phyloP scores from a whole-genome alignment of 2,797 vertebrate genomes.

The Karalla daura region DNA sequence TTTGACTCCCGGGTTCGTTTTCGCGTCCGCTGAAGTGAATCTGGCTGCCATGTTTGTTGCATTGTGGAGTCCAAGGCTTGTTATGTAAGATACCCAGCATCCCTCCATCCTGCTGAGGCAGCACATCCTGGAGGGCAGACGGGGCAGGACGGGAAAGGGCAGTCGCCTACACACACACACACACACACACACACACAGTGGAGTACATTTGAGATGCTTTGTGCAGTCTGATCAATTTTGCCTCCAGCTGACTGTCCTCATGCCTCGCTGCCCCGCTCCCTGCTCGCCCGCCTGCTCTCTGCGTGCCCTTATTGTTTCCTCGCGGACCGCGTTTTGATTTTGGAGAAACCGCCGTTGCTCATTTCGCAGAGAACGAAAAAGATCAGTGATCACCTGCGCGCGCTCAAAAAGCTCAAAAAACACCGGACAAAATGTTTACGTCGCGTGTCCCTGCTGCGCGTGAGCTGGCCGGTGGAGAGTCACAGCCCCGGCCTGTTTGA shows the following conservation, averaged over 20 bases:
- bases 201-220: slow-evolving; percentile 58
- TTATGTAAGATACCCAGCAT: slow-evolving; percentile 52
- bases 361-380: no score
- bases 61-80: slow-evolving; percentile 29
- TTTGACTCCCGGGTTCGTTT: not conserved
- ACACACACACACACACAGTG: slow-evolving; percentile 29
- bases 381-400: no score
- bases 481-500: not conserved
- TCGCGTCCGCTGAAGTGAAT: not conserved
- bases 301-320: slow-evolving; percentile 27
- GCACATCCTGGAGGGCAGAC: slow-evolving; percentile 65
- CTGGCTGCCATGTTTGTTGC: slow-evolving; percentile 10
- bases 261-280: slow-evolving; percentile 25
- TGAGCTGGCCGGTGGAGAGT: slow-evolving; percentile 1
- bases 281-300: slow-evolving; percentile 36
- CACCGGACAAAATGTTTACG: slow-evolving; percentile 11
- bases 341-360: slow-evolving; percentile 7
- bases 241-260: slow-evolving; percentile 62
- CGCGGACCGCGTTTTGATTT: slow-evolving; percentile 50
- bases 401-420: not conserved
- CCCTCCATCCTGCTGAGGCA: slow-evolving; percentile 65
- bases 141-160: slow-evolving; percentile 48
- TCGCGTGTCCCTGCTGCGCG: not conserved
- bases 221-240: slow-evolving; percentile 58
- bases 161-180: slow-evolving; percentile 26